Percentiles rank a stretch among this genome's conserved stretches.
These are phyloP conservation scores for Cassiopea andromeda DNA, from an alignment of 30 jellyfish, hydroid and myxozoan genomes.

Conservation along the genomic window DNA sequence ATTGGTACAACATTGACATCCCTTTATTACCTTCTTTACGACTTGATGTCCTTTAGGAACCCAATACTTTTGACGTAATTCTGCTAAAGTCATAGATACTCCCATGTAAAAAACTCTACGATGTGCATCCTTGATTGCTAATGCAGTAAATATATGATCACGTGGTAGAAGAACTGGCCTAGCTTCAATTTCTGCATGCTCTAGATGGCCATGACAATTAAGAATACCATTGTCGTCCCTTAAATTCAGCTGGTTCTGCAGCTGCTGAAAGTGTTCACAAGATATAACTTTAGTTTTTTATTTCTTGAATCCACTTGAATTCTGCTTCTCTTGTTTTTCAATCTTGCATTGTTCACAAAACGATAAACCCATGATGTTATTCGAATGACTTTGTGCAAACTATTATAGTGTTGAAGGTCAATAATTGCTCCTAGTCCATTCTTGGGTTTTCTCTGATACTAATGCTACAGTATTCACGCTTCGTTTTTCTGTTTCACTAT, in stretches of 20 bases:
- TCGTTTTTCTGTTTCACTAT: neutral
- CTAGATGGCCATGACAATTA: constrained; percentile 17
- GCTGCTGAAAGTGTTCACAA: constrained; percentile 1
- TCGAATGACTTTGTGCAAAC: constrained; percentile 5
- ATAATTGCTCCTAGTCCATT: neutral
- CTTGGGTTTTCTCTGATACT: no score
- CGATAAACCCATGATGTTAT: constrained; percentile 42
- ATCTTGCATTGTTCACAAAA: constrained; percentile 37
- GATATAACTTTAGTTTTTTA: neutral
- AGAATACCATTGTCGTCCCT: neutral
- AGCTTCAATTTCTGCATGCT: constrained; percentile 3
- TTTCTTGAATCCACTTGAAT: neutral
- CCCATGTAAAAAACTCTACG: no score
- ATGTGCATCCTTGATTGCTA: no score
- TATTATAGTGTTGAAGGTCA: constrained; percentile 27
- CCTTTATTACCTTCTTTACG: no score
- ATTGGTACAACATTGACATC: no score
- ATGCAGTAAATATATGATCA: neutral
- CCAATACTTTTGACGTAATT: no score
- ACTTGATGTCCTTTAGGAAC: no score
- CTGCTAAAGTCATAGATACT: no score
- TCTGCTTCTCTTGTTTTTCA: constrained; percentile 3
- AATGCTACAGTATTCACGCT: no score
- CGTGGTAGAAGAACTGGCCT: neutral
- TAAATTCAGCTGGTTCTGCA: neutral